Evolutionary conservation across 2,888 invertebrate genomes (phyloP), one percentile per base, ranked within the genome.

Genomic region (Charanyca ferruginea): DNA sequence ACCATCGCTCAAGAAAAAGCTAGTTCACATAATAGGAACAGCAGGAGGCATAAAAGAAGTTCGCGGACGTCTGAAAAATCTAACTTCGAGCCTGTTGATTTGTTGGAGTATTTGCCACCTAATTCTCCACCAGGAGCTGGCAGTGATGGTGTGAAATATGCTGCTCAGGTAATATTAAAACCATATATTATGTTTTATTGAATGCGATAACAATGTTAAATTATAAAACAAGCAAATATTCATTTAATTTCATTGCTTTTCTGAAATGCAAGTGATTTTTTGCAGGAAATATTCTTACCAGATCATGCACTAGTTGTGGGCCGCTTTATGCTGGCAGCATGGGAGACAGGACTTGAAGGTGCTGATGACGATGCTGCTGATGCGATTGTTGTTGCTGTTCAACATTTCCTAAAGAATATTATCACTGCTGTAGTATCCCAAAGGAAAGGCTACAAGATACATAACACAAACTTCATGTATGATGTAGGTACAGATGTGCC

Each of bases 281-380:
- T 16, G 16, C 87, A 98, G 89, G 98, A 98, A 90, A 93, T 98
- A 65, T 97, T 98, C 84, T 92, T 99, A 69, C 99, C 99, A 0
- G 98, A 98, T 89, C 96, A 97, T 73, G 97, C 97, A 0, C 97
- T 98, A 85, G 97, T 99, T 6, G 96, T 98, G 72, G 98, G 98
- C 0, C 96, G 98, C 67, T 97, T 99, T 82, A 96, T 98, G 91
- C 96, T 99, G 11, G 97, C 98, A 5, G 98, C 98, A 7, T 99
- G 98, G 98, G 98, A 99, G 85, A 96, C 97, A 54, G 98, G 98
- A 0, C 96, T 99, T 47, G 97, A 98, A 79, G 98, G 98, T 8
- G 98, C 98, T 4, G 98, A 98, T 72, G 98, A 98, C 84, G 97
- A 96, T 73, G 98, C 98, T 5, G 98, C 98, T 0, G 97, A 98